phyloP scores from a whole-genome alignment of 2,113 vertebrate species.

The Tamias sibiricus region DNA sequence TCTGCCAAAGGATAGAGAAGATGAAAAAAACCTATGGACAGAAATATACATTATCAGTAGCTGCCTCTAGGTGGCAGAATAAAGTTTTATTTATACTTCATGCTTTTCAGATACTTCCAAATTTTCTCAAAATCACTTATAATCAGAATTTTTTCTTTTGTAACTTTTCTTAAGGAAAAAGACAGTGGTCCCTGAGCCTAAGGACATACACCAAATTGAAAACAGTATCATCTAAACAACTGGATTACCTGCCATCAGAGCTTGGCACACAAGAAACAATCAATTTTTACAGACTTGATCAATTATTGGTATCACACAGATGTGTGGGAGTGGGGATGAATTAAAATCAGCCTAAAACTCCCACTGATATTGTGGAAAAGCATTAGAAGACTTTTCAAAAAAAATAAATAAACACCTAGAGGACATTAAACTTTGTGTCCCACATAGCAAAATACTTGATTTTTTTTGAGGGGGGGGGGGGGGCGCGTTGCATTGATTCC shows the following conservation, averaged over 20 bases:
- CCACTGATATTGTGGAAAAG: background rate
- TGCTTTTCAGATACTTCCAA: slow-evolving; percentile 35
- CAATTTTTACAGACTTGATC: background rate
- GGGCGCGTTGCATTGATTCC: background rate
- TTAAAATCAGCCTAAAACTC: slow-evolving; percentile 50
- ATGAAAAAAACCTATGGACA: background rate
- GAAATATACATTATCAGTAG: slow-evolving; percentile 28
- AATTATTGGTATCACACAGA: slow-evolving; percentile 26
- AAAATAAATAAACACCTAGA: slow-evolving; percentile 13
- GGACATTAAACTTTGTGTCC: background rate
- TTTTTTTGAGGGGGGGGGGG: too few species aligned
- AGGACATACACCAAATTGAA: slow-evolving; percentile 36
- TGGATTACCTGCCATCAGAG: background rate
- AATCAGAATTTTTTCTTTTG: background rate
- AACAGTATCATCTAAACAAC: slow-evolving; percentile 19
- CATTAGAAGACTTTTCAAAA: background rate
- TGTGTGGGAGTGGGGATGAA: background rate
- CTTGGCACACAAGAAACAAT: background rate
- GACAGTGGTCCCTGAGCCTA: background rate
- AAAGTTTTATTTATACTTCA: slow-evolving; percentile 53
- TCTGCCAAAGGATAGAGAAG: background rate
- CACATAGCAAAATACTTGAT: slow-evolving; percentile 29
- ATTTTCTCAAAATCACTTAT: slow-evolving; percentile 45
- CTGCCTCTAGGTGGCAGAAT: slow-evolving; percentile 66
- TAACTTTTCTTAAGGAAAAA: slow-evolving; percentile 36